Evolutionary conservation across 2,888 invertebrate genomes (phyloP).

Genomic region (Listrodromus nycthemerus): DNA sequence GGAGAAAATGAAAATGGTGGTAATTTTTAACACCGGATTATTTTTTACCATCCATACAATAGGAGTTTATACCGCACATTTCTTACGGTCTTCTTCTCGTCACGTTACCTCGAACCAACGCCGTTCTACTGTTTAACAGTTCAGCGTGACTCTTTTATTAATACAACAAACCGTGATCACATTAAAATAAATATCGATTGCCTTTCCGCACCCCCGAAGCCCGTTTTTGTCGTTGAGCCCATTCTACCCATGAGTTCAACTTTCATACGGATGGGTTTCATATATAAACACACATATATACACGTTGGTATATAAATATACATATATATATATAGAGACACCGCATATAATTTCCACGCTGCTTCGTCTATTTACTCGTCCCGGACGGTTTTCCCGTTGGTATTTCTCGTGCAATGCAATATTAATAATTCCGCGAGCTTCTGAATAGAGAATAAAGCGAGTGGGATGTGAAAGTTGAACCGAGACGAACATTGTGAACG

Average conservation of each 20-base stretch:
- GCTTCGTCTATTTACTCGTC: conserved; percentile 41
- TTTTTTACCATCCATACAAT: too few species aligned
- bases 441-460: conserved; percentile 75
- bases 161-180: background rate
- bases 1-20: too few species aligned
- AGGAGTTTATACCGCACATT: too few species aligned
- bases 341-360: conserved; percentile 28
- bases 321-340: background rate
- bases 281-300: background rate
- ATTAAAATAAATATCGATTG: background rate
- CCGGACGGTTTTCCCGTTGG: conserved; percentile 21
- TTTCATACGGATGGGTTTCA: background rate
- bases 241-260: background rate
- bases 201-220: background rate
- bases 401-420: conserved; percentile 72
- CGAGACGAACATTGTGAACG: conserved; percentile 21
- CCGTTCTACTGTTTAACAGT: background rate
- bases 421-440: conserved; percentile 76
- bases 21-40: too few species aligned
- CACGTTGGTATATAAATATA: background rate
- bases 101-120: too few species aligned
- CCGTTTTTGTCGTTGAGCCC: background rate
- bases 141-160: background rate
- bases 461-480: conserved; percentile 27
- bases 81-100: too few species aligned